Percentiles rank a stretch among this genome's conserved stretches.
Conservation (phyloP, 2,113 vertebrate species). For the Oreochromis niloticus region DNA sequence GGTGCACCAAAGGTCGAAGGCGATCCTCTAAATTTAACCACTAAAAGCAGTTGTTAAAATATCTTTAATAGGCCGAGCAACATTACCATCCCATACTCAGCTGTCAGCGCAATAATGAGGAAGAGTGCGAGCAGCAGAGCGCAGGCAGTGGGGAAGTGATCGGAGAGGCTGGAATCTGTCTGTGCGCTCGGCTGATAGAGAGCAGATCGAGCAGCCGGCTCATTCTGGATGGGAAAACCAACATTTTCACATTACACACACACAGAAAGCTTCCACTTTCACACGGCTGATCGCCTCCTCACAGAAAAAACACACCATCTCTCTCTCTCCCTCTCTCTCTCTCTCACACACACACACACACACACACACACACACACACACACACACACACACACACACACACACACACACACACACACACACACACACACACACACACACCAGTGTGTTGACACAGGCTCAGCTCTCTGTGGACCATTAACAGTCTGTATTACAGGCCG, state of each 20-base stretch:
- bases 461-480: constrained; percentile 47
- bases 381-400: no score
- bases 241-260: constrained; percentile 24
- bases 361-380: no score
- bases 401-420: background rate
- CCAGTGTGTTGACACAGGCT: constrained; percentile 41
- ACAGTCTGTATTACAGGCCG: constrained; percentile 39
- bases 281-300: constrained; percentile 25
- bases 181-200: background rate
- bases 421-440: constrained; percentile 6
- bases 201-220: constrained; percentile 14
- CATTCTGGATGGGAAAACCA: constrained; percentile 32
- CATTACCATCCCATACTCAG: background rate
- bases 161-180: background rate
- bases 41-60: background rate
- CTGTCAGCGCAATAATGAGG: background rate
- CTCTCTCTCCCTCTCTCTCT: background rate
- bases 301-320: background rate
- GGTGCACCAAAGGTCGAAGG: background rate
- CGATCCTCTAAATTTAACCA: background rate
- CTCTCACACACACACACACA: no score
- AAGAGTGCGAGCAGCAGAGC: background rate
- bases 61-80: background rate
- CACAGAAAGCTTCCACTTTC: constrained; percentile 29
- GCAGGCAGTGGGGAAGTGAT: background rate